phyloP scores from a whole-genome alignment of 2,797 vertebrate genomes.

The Setipinna tenuifilis region DNA sequence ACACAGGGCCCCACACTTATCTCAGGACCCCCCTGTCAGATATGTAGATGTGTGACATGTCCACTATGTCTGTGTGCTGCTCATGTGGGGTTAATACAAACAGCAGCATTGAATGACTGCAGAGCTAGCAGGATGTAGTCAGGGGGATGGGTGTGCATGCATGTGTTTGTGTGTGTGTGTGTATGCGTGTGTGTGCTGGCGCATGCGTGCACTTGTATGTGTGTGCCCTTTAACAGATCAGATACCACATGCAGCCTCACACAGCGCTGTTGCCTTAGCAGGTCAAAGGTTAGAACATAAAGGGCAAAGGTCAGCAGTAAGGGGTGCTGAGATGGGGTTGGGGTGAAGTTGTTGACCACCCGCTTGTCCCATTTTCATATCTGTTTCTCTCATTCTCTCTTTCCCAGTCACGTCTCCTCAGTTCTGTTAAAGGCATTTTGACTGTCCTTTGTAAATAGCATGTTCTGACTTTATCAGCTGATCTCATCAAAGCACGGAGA shows the following conservation, averaged over 20 bases:
- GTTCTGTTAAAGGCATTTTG: too few species aligned
- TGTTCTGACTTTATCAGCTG: too few species aligned
- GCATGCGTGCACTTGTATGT: too few species aligned
- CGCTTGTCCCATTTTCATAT: too few species aligned
- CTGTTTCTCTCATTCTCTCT: too few species aligned
- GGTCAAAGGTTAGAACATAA: constrained; percentile 14
- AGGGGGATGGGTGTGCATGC: neutral
- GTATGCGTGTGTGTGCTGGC: neutral
- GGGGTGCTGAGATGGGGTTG: neutral
- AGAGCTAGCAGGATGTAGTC: neutral
- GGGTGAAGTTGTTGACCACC: too few species aligned
- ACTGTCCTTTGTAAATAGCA: too few species aligned
- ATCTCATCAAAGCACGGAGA: too few species aligned
- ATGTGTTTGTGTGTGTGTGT: neutral
- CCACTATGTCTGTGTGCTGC: neutral
- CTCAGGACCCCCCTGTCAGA: neutral
- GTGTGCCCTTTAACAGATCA: neutral
- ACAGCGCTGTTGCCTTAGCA: constrained; percentile 5
- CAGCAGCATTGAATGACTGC: constrained; percentile 2
- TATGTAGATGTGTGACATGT: neutral
- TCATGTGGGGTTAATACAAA: neutral
- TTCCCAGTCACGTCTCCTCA: too few species aligned
- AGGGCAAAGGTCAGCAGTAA: constrained; percentile 36
- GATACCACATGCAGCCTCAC: constrained; percentile 7
- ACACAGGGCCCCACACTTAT: neutral